Conservation (phyloP, 2,888 invertebrate genomes). For the Prosopocoilus inquinatus region DNA sequence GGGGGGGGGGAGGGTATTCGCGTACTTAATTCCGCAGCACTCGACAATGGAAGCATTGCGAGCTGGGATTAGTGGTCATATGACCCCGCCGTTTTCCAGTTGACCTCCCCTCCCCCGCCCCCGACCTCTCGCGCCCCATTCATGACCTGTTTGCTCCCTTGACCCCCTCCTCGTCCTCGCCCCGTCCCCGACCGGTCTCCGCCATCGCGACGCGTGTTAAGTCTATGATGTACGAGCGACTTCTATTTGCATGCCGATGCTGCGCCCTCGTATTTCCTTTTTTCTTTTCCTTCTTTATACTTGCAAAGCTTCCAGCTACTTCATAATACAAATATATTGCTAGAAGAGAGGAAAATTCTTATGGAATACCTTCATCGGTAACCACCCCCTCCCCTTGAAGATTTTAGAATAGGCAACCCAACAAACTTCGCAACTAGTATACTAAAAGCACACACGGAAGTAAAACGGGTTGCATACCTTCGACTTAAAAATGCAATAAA, state of each 20-base stretch:
- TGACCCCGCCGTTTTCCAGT: slow-evolving; percentile 29
- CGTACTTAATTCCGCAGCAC: slow-evolving; percentile 12
- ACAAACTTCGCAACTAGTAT: too few relatives aligned
- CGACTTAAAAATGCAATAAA: too few relatives aligned
- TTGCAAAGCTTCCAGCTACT: not conserved
- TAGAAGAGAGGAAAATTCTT: not conserved
- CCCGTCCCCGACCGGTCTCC: too few relatives aligned
- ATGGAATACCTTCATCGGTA: too few relatives aligned
- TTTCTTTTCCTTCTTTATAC: not conserved
- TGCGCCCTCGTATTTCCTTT: slow-evolving; percentile 2
- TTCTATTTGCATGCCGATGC: slow-evolving; percentile 36
- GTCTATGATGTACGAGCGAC: slow-evolving; percentile 34
- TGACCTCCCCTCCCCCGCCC: slow-evolving; percentile 30
- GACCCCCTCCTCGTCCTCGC: too few relatives aligned
- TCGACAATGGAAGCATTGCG: slow-evolving; percentile 21
- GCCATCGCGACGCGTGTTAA: slow-evolving; percentile 38
- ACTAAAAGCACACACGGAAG: too few relatives aligned
- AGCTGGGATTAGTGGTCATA: slow-evolving; percentile 24
- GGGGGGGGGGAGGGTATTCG: too few relatives aligned
- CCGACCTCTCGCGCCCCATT: slow-evolving; percentile 24
- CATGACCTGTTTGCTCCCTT: slow-evolving; percentile 34
- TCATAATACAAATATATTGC: not conserved
- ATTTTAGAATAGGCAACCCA: too few relatives aligned
- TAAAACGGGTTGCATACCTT: too few relatives aligned
- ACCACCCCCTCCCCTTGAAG: too few relatives aligned